A percentile compares a stretch with the other conserved stretches of the same genome.
Evolutionary conservation across 2,797 vertebrate species (phyloP).

Genomic region (Lateolabrax maculatus): DNA sequence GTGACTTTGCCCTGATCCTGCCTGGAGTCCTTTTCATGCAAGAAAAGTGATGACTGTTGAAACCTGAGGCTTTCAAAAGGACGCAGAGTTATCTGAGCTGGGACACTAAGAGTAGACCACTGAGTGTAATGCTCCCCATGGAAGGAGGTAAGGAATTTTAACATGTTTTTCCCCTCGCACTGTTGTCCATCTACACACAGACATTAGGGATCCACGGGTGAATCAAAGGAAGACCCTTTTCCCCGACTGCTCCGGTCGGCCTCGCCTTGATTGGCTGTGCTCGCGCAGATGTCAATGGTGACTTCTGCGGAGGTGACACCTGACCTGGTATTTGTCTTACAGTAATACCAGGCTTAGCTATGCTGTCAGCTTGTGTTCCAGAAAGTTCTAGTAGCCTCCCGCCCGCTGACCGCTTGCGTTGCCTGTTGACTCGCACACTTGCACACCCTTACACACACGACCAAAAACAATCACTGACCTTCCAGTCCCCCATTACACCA

Average conservation of each 20-base stretch:
- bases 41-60: conserved; percentile 82
- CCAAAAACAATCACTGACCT: conserved; percentile 86
- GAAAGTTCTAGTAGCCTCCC: conserved; percentile 67
- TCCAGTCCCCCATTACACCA: conserved; percentile 82
- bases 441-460: conserved; percentile 44
- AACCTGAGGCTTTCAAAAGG: conserved; percentile 76
- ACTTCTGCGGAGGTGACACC: conserved; percentile 50
- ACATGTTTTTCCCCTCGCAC: neutral
- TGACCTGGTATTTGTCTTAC: conserved; percentile 66
- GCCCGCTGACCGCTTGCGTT: conserved; percentile 27
- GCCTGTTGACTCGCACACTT: conserved; percentile 26
- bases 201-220: neutral
- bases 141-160: neutral
- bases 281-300: conserved; percentile 28
- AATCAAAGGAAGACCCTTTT: neutral
- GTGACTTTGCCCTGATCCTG: conserved; percentile 68
- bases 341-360: conserved; percentile 64
- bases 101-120: conserved; percentile 49
- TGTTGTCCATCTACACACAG: neutral
- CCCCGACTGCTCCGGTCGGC: neutral
- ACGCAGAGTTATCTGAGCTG: conserved; percentile 69
- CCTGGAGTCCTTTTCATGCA: conserved; percentile 66
- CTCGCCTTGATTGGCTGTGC: conserved; percentile 20
- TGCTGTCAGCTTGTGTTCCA: conserved; percentile 62
- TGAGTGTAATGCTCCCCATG: conserved; percentile 13